Evolutionary conservation across 2,888 invertebrate species (phyloP), one percentile per base, ranked within the genome.

Genomic region (Dynastes tityus): DNA sequence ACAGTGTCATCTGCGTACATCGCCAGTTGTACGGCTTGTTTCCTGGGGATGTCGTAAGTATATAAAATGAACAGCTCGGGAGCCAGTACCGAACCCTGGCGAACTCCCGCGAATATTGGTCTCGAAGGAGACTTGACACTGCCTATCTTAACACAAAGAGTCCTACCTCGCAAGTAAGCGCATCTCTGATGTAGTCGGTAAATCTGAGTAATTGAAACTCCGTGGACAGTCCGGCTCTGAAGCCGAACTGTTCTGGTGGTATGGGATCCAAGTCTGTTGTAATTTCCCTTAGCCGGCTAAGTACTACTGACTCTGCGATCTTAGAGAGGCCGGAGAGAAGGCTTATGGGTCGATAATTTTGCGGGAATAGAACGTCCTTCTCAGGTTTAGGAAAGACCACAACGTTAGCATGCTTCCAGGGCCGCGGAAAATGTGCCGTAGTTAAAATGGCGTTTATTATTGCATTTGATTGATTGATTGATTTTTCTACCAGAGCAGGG

Each of bases 301-400:
- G 13, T 2, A 49, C 8, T 6, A 8, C 6, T 2, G 49, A 3
- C 6, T 49, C 49, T 2, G 49, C 0, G 2, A 49, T 8, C 49
- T 49, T 49, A 49, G 49, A 49, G 13, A 49, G 4, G 49, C 13
- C 11, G 22, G 63, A 63, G 4, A 85, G 80, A 4, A 85, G 80
- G n/a, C 82, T 82, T 9, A 86, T 85, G 0, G 84, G 84, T 13
- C 84, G 67, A 68, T 84, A 84, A 53, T 80, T 83, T 37, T 45
- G 63, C 6, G 83, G 81, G 67, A 77, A 65, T 9, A 27, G 53
- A 5, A 6, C 29, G 40, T 64, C 45, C 40, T 80, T 63, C 1
- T 63, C 73, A 1, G 75, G 79, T 64, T 80, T 80, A 2, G 63
- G 76, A 2, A 80, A 70, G 0, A 67, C 53, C 2, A 79, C 75